Evolutionary conservation across 2,888 invertebrate genomes (phyloP).

Genomic region (Chloroclysta siterata): DNA sequence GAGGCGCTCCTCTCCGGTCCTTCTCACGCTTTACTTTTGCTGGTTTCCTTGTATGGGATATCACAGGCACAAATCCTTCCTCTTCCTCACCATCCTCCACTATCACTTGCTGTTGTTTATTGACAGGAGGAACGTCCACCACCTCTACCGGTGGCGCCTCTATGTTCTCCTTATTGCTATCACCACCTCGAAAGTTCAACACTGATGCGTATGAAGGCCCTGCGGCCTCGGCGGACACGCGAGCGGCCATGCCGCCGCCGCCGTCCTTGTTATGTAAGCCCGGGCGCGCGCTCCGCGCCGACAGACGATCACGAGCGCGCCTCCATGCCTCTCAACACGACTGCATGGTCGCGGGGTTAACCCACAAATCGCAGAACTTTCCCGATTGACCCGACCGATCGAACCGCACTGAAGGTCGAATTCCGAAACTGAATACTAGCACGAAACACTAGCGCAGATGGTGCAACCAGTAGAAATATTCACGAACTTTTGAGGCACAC

Average conservation of each 20-base stretch:
- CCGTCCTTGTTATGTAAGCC: conserved; percentile 82
- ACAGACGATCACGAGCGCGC: conserved; percentile 85
- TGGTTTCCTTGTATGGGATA: conserved; percentile 75
- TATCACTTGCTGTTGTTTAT: conserved; percentile 47
- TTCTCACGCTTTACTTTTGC: conserved; percentile 73
- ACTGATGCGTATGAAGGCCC: conserved; percentile 90
- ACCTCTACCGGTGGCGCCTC: conserved; percentile 69
- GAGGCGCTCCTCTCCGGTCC: conserved; percentile 72
- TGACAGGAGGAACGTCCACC: conserved; percentile 62
- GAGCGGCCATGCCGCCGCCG: conserved; percentile 84
- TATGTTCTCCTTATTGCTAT: conserved; percentile 87
- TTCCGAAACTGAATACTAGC: conserved; percentile 59
- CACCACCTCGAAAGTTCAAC: conserved; percentile 86
- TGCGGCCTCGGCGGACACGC: conserved; percentile 81
- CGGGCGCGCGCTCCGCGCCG: conserved; percentile 84
- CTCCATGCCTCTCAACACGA: conserved; percentile 81
- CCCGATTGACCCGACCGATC: conserved; percentile 63
- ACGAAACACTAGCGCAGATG: conserved; percentile 56
- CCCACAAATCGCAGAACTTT: conserved; percentile 68
- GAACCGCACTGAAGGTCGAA: conserved; percentile 70
- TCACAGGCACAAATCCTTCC: conserved; percentile 81
- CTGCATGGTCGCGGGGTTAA: conserved; percentile 79
- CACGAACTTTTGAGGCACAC: conserved; percentile 75
- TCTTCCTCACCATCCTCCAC: conserved; percentile 68
- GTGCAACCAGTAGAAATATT: conserved; percentile 65